A percentile compares a stretch with the other conserved stretches of the same genome.
These are phyloP conservation scores for Dione vanillae DNA, from an alignment of 2,888 invertebrate genomes.

Conservation along the genomic window DNA sequence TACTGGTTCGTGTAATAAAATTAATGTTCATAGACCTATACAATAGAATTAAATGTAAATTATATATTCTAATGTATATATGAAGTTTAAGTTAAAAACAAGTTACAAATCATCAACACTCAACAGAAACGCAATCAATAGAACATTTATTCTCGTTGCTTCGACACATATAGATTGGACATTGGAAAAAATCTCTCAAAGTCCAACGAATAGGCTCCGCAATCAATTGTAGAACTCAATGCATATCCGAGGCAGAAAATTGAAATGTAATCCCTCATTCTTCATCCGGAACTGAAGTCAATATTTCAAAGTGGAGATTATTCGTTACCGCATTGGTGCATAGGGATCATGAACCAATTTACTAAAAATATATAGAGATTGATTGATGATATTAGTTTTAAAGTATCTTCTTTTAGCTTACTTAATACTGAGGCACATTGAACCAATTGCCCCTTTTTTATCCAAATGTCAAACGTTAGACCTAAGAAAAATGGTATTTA, in stretches of 20 bases:
- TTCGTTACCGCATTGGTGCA: slow-evolving; percentile 6
- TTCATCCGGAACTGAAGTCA: slow-evolving; percentile 34
- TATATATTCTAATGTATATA: no score
- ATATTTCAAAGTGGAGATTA: slow-evolving; percentile 14
- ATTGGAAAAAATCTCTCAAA: slow-evolving; percentile 7
- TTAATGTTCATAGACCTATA: no score
- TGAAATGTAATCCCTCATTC: slow-evolving; percentile 43
- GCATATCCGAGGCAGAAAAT: slow-evolving; percentile 40
- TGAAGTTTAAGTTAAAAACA: no score
- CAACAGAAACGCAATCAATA: neutral
- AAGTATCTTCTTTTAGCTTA: no score
- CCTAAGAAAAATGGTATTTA: no score
- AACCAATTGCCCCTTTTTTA: no score
- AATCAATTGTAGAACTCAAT: slow-evolving; percentile 32
- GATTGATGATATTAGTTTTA: no score
- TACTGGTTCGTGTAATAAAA: no score
- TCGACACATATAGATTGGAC: slow-evolving; percentile 6
- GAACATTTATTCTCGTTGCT: neutral
- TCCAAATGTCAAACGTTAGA: no score
- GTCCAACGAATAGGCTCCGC: slow-evolving; percentile 17
- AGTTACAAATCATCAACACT: neutral
- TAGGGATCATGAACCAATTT: neutral
- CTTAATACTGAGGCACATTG: no score
- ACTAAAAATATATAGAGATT: slow-evolving; percentile 1
- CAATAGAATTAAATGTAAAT: no score